phyloP scores from a whole-genome alignment of 2,113 vertebrate species.

The Boulengeromyrus knoepffleri region DNA sequence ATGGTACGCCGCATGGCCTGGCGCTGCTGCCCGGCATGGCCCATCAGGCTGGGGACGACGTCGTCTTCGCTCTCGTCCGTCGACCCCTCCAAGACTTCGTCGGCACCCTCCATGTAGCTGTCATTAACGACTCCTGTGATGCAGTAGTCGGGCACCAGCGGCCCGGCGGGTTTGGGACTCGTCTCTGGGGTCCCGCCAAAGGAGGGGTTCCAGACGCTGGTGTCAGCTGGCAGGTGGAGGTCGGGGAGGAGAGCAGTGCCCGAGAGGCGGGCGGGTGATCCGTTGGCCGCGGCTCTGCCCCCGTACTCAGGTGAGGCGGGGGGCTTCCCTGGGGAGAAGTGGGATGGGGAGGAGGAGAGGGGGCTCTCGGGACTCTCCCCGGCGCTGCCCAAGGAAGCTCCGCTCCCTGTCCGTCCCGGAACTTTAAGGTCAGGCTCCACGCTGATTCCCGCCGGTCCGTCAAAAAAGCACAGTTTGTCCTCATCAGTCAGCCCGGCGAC shows the following conservation, averaged over 20 bases:
- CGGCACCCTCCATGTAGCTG: conserved; percentile 24
- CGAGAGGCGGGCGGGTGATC: conserved; percentile 31
- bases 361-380: conserved; percentile 55
- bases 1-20: conserved; percentile 75
- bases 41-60: conserved; percentile 23
- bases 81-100: neutral
- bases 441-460: conserved; percentile 45
- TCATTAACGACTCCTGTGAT: conserved; percentile 34
- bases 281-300: conserved; percentile 32
- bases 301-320: conserved; percentile 35
- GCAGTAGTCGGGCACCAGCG: conserved; percentile 37
- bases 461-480: conserved; percentile 70
- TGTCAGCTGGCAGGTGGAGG: conserved; percentile 40
- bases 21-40: conserved; percentile 55
- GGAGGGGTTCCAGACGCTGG: conserved; percentile 53
- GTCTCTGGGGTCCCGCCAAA: conserved; percentile 33
- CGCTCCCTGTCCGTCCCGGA: conserved; percentile 29
- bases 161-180: conserved; percentile 23
- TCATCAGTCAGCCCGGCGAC: conserved; percentile 67
- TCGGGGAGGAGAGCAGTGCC: conserved; percentile 5
- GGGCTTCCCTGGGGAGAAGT: conserved; percentile 41
- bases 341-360: conserved; percentile 44
- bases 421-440: conserved; percentile 58
- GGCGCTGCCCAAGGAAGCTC: conserved; percentile 45
- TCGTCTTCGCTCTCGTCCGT: conserved; percentile 18